These are phyloP conservation scores for Conchocele bisecta DNA, from an alignment of 2,888 invertebrate species.

Conservation along the genomic window DNA sequence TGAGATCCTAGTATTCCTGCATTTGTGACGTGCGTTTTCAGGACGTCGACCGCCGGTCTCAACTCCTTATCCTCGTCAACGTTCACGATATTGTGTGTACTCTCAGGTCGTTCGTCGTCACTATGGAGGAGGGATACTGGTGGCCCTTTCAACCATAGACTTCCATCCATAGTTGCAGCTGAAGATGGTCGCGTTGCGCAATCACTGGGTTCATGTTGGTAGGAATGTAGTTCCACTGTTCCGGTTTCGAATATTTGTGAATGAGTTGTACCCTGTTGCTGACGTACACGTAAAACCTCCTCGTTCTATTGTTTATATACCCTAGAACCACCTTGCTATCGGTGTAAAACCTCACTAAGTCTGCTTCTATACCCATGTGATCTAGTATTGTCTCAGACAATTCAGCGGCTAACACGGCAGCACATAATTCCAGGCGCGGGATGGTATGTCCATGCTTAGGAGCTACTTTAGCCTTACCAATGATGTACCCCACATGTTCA, in stretches of 20 bases:
- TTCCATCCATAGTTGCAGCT: background rate
- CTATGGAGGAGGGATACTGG: background rate
- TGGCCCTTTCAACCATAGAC: slow-evolving; percentile 23
- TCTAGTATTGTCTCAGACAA: slow-evolving; percentile 19
- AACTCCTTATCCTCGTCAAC: background rate
- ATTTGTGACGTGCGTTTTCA: background rate
- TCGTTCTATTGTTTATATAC: slow-evolving; percentile 30
- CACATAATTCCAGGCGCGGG: slow-evolving; percentile 55
- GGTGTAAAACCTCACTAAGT: slow-evolving; percentile 17
- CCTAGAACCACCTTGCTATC: slow-evolving; percentile 45
- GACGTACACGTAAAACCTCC: slow-evolving; percentile 50
- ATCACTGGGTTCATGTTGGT: slow-evolving; percentile 40
- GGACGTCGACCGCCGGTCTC: background rate
- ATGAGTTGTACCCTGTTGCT: slow-evolving; percentile 30
- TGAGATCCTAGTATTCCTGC: background rate
- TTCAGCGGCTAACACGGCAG: slow-evolving; percentile 48
- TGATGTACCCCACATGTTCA: slow-evolving; percentile 32
- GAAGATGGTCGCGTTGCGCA: slow-evolving; percentile 24
- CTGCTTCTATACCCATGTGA: slow-evolving; percentile 9
- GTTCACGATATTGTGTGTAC: background rate
- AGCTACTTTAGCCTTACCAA: slow-evolving; percentile 55
- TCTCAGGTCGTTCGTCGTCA: background rate
- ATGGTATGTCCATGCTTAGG: slow-evolving; percentile 41
- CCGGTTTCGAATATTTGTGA: slow-evolving; percentile 5
- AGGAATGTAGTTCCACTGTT: slow-evolving; percentile 38